Evolutionary conservation across 2,113 vertebrate genomes (phyloP), one percentile per base, ranked within the genome.

Genomic region (Gila orcuttii): DNA sequence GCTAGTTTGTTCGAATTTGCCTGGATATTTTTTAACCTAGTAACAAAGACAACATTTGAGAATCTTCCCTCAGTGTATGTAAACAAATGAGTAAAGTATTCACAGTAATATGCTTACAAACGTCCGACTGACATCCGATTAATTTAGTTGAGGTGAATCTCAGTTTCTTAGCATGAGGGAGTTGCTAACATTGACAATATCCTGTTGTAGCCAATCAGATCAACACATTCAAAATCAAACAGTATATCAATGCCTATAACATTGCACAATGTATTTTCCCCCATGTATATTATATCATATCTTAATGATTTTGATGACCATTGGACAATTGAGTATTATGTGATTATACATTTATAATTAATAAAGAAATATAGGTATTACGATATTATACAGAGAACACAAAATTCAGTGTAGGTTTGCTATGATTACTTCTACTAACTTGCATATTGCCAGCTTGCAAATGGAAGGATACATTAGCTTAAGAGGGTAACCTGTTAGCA

Each of bases 31-130:
- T 52, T 25, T 8, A 4, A 62, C 23, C 3, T n/a, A 45, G 9
- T 74, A 74, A 4, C 39, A n/a, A 36, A n/a, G 71, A 12, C 11
- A 74, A 74, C 12, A 21, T 31, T 28, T 31, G 7, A 1, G 0
- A 21, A 5, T 47, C 42, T 13, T 74, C 19, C 2, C 55, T 57
- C 6, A 74, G 19, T 11, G 31, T 39, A 21, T n/a, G 21, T n/a
- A 59, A 39, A 78, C 11, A 19, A 57, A 23, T 2, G 3, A 1
- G 17, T 33, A 31, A 76, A 15, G 47, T 21, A 52, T 31, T 55
- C 17, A 77, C 74, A 77, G 7, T 10, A 50, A 74, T 74, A 47
- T 74, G 42, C 71, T 74, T 13, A 25, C 71, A 47, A 25, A 74
- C 13, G 42, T 47, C 23, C 12, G 59, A 25, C 4, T 62, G 59